A percentile compares a stretch with the other conserved stretches of the same genome.
These are phyloP conservation scores for Poecilia picta DNA, from an alignment of 2,797 vertebrate genomes.

Conservation along the genomic window DNA sequence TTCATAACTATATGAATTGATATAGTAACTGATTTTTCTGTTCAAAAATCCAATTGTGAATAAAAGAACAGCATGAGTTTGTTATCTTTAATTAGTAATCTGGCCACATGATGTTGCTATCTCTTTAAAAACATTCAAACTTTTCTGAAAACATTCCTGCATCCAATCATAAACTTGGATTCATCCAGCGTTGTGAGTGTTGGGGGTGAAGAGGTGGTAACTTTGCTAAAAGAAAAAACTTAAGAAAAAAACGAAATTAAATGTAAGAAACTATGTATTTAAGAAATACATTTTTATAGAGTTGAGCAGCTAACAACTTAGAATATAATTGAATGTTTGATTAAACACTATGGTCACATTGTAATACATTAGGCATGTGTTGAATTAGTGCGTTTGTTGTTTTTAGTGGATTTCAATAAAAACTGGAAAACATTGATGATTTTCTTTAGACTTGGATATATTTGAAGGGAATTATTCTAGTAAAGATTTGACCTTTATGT, in stretches of 20 bases:
- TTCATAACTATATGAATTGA: no score
- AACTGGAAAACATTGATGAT: background rate
- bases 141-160: background rate
- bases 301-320: background rate
- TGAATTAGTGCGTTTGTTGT: background rate
- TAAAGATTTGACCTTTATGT: background rate
- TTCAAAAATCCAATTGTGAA: background rate
- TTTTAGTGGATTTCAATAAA: background rate
- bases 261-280: background rate
- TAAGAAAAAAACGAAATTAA: background rate
- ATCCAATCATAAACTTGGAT: background rate
- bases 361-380: background rate
- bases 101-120: background rate
- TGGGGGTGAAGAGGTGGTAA: background rate
- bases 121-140: background rate
- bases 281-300: background rate
- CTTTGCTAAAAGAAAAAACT: background rate
- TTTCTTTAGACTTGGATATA: background rate
- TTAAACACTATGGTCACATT: background rate
- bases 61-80: background rate
- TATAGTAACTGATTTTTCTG: background rate
- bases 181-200: background rate
- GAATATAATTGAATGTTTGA: background rate
- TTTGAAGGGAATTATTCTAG: background rate
- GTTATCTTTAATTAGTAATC: background rate